Base-by-base conservation (phyloP, 2,113 vertebrate genomes). In the Crypturellus undulatus region DNA sequence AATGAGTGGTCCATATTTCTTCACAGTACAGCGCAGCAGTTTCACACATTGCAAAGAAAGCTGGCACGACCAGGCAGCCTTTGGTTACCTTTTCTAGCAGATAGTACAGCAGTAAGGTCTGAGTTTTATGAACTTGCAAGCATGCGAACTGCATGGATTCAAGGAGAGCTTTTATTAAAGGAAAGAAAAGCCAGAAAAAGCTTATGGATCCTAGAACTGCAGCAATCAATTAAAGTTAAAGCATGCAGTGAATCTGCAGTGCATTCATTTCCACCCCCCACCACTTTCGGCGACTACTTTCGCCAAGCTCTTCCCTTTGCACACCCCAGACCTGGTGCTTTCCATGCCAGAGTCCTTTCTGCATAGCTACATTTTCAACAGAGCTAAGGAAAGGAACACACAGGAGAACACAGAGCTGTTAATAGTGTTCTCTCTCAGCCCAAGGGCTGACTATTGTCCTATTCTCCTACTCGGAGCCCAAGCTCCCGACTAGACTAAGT, bases 61-160 rank as follows among this genome's bases (percentile, higher is more conserved):
- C 51, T 36, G 62, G 36, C 60, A 26, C 38, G 56, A 36, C 36
- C 26, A 2, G 43, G 52, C 14, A n/a, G 51, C 62, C 42, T 43
- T 19, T 3, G 10, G 7, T 26, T 54, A n/a, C 36, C 26, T 32
- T 42, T 2, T 13, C 2, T 24, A 30, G 68, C 30, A 2, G 28
- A 15, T 5, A 1, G 24, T 2, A 10, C 62, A 13, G 38, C 47
- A 32, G 3, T 38, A 4, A 32, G 13, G 13, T 6, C 21, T 24
- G 52, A 38, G 60, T 8, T 34, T 85, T 6, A 0, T 13, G 3
- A 62, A 45, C 59, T 72, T 4, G 1, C 72, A 9, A 6, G 1
- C 3, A 0, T 11, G 26, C 60, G 7, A 0, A 0, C 21, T 20
- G 22, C n/a, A 3, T 6, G 0, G 1, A 1, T 28, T 5, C 60